These are phyloP conservation scores for Chitala chitala DNA, from an alignment of 2,113 vertebrate species.

Conservation along the genomic window DNA sequence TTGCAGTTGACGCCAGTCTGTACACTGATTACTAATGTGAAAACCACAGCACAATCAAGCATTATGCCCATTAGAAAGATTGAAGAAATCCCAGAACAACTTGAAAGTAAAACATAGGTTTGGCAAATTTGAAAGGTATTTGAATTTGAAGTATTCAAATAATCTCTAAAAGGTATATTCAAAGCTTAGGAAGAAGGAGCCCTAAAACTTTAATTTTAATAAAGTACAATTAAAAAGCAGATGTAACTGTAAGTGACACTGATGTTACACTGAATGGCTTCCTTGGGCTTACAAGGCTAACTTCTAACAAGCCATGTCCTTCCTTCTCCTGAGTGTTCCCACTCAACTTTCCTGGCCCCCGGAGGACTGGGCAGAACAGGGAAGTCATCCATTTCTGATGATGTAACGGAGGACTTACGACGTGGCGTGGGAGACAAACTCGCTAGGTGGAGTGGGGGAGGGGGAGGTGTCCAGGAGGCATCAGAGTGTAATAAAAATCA, in stretches of 20 bases:
- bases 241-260: constrained; percentile 42
- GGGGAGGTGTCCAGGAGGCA: constrained; percentile 59
- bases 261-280: constrained; percentile 44
- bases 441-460: no score
- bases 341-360: constrained; percentile 36
- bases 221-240: constrained; percentile 1
- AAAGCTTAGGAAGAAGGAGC: background rate
- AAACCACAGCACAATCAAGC: no score
- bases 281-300: constrained; percentile 31
- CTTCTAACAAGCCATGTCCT: constrained; percentile 33
- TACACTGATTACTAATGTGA: no score
- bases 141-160: constrained; percentile 14
- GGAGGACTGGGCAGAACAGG: constrained; percentile 30
- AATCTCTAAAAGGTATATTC: constrained; percentile 8
- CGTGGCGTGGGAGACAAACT: constrained; percentile 52
- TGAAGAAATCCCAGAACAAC: no score
- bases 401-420: constrained; percentile 59
- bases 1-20: no score
- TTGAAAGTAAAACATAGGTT: no score
- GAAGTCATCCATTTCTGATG: constrained; percentile 52
- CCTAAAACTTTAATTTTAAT: no score
- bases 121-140: no score
- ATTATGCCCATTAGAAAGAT: no score
- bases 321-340: constrained; percentile 9
- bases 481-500: constrained; percentile 65